phyloP scores from a whole-genome alignment of 2,797 vertebrate genomes.

The Orientallactaga sibirica region DNA sequence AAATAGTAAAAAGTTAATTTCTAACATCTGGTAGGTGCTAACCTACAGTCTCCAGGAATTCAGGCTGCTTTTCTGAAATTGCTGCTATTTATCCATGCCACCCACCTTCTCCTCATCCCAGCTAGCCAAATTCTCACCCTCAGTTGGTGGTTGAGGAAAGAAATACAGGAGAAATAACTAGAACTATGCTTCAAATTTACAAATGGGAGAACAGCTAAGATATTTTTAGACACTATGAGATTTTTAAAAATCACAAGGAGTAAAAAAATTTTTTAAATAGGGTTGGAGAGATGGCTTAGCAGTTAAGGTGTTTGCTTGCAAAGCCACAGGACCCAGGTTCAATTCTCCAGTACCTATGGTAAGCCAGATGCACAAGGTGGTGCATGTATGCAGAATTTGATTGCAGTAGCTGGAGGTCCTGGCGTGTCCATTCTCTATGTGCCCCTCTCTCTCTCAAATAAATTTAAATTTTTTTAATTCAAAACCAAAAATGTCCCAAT shows the following conservation, averaged over 20 bases:
- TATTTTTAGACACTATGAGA: conserved; percentile 26
- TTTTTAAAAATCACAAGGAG: not conserved
- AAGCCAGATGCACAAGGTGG: no score
- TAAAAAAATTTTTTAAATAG: no score
- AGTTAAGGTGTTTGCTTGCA: no score
- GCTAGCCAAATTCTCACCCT: not conserved
- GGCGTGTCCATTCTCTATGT: not conserved
- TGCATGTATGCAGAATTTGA: no score
- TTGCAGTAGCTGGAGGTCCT: no score
- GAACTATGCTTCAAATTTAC: conserved; percentile 55
- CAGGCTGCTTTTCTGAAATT: conserved; percentile 10
- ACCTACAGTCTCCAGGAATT: conserved; percentile 15
- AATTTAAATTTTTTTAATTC: no score
- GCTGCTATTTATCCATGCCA: not conserved
- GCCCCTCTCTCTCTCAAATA: no score
- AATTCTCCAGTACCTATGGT: no score
- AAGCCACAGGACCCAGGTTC: no score
- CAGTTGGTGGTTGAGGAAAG: not conserved
- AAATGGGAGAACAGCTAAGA: not conserved
- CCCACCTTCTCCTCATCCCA: not conserved
- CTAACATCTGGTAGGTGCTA: conserved; percentile 41
- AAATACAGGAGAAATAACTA: not conserved
- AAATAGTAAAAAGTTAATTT: conserved; percentile 26
- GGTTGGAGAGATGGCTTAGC: no score
- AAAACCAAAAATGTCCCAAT: not conserved